A percentile compares a stretch with the other conserved stretches of the same genome.
Conservation (phyloP, 1,140 invertebrate genomes). For the Pseudomyrmex sp. region DNA sequence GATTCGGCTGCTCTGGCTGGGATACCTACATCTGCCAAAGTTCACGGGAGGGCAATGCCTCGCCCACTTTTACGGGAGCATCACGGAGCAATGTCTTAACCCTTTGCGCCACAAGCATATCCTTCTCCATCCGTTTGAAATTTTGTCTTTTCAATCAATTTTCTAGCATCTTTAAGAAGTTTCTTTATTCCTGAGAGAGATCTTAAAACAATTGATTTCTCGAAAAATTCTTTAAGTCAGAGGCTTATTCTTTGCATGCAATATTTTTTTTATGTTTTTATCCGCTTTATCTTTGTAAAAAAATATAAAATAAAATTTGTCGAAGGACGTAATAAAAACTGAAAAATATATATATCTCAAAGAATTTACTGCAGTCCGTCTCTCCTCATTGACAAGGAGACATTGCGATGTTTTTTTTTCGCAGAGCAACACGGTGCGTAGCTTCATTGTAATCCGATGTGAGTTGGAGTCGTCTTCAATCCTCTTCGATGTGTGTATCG, state of each 20-base stretch:
- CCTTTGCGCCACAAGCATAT: constrained; percentile 7
- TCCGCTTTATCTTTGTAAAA: background rate
- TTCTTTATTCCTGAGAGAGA: background rate
- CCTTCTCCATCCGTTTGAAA: background rate
- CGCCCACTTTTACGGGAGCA: constrained; percentile 77
- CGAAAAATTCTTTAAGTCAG: background rate
- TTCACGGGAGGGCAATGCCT: constrained; percentile 80
- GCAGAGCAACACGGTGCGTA: constrained; percentile 22
- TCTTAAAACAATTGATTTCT: background rate
- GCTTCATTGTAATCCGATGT: constrained; percentile 45
- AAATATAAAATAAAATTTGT: no score
- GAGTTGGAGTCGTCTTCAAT: constrained; percentile 50
- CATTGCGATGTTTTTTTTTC: background rate
- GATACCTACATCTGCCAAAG: constrained; percentile 79
- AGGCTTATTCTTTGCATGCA: background rate
- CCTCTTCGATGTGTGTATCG: constrained; percentile 54
- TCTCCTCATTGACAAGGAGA: background rate
- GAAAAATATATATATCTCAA: constrained; percentile 9
- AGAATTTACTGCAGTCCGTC: background rate
- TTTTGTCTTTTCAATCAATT: constrained; percentile 32
- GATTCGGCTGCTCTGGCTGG: constrained; percentile 72
- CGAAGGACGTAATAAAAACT: background rate
- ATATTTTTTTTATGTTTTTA: background rate
- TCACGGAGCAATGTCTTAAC: constrained; percentile 50
- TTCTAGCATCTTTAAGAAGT: constrained; percentile 4